Conservation (phyloP, 2,797 vertebrate species). For the Phalloptychus januarius region DNA sequence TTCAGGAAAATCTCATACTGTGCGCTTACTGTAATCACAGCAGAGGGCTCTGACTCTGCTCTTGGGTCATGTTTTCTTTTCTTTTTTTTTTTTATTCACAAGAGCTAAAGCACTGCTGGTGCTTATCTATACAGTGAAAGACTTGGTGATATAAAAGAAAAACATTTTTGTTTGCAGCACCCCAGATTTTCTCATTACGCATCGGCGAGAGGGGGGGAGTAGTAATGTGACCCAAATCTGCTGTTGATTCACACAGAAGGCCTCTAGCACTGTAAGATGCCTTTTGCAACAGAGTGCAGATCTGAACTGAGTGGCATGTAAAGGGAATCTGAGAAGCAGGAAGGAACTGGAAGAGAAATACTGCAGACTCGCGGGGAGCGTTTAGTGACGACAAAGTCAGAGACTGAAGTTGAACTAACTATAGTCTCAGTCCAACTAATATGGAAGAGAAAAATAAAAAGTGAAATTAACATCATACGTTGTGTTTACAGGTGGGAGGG, state of each 20-base stretch:
- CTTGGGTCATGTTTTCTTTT: slow-evolving; percentile 65
- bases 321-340: background rate
- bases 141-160: slow-evolving; percentile 37
- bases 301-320: slow-evolving; percentile 5
- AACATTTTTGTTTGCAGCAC: slow-evolving; percentile 37
- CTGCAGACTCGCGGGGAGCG: slow-evolving; percentile 3
- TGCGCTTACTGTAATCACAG: slow-evolving; percentile 63
- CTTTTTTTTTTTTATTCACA: slow-evolving; percentile 63
- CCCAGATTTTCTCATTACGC: slow-evolving; percentile 37
- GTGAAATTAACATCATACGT: slow-evolving; percentile 16
- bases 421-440: too few species aligned
- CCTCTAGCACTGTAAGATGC: slow-evolving; percentile 21
- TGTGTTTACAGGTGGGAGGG: slow-evolving; percentile 14
- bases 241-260: slow-evolving; percentile 25
- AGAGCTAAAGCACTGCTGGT: slow-evolving; percentile 64
- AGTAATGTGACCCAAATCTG: slow-evolving; percentile 42
- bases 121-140: slow-evolving; percentile 46
- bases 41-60: slow-evolving; percentile 61
- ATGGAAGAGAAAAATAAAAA: background rate
- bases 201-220: slow-evolving; percentile 24
- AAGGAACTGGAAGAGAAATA: slow-evolving; percentile 1
- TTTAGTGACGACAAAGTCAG: slow-evolving; percentile 20
- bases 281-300: slow-evolving; percentile 25
- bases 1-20: slow-evolving; percentile 58
- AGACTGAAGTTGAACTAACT: slow-evolving; percentile 18